Base-by-base conservation (phyloP, 2,113 vertebrate species). In the Orcinus orca region DNA sequence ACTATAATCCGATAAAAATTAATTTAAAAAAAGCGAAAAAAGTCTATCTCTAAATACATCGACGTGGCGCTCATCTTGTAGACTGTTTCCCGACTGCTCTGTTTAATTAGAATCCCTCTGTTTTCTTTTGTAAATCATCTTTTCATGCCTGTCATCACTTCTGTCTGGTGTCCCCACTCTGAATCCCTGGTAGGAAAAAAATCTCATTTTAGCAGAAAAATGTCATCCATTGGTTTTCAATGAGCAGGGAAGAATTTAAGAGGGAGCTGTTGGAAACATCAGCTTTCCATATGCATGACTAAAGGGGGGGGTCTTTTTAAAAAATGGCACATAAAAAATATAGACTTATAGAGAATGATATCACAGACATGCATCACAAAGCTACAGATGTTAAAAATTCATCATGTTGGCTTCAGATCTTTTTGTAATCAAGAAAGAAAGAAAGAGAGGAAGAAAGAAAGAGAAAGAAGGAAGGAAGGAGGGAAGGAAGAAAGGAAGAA, bases 321-420 rank as follows among this genome's bases (percentile, higher is more conserved):
- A 91, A 53, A 29, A 4, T 17, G 15, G 8, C 9, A 21, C 2
- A 5, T 53, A 17, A 50, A 70, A 89, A 83, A 15, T 10, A 50
- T 8, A 31, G 4, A 71, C 0, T 6, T 17, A 26, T 63, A 20
- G 29, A 15, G 13, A 58, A 11, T 17, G 21, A 2, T 0, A 25
- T 9, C 1, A 7, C 0, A 0, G 13, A 3, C 36, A 2, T 12
- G 25, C 2, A 4, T 29, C 11, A 0, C 4, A 10, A 26, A 47
- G 36, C 18, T 9, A 8, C 41, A 11, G 1, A 21, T 7, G 15
- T 11, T 38, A 23, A 21, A 18, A 21, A 15, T 41, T 33, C 23
- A 7, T 31, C 2, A 1, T 2, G 3, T 31, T 47, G 3, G 12
- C 38, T 23, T 38, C 79, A 44, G 31, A 11, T 60, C 5, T 9